Percentiles rank a stretch among this genome's conserved stretches.
Evolutionary conservation across 2,888 invertebrate species (phyloP).

Genomic region (Drosophila macrospina): DNA sequence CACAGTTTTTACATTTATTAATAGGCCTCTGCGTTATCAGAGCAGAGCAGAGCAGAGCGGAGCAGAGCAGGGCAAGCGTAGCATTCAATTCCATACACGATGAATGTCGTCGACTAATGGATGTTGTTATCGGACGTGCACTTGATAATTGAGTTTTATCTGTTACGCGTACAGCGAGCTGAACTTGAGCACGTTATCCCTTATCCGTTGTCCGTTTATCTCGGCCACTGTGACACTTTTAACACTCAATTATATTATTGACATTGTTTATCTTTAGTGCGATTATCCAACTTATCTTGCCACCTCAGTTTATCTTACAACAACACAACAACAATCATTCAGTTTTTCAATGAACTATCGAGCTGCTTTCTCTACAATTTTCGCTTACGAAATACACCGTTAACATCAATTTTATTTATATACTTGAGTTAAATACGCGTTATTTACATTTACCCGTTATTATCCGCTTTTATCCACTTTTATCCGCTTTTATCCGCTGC

Average conservation of each 20-base stretch:
- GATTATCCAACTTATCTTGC: background rate
- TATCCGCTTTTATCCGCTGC: background rate
- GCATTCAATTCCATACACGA: no score
- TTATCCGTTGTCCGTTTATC: background rate
- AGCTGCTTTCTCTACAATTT: background rate
- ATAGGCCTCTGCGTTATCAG: slow-evolving; percentile 33
- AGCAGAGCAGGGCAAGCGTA: no score
- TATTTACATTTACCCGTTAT: slow-evolving; percentile 8
- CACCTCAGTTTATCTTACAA: background rate
- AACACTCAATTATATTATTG: slow-evolving; percentile 1
- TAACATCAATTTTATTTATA: background rate
- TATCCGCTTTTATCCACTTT: slow-evolving; percentile 14
- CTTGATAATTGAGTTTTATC: slow-evolving; percentile 5
- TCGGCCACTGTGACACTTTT: background rate
- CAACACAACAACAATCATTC: no score
- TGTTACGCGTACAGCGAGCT: background rate
- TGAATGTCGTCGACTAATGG: slow-evolving; percentile 3
- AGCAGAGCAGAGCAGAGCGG: no score
- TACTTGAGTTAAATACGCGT: background rate
- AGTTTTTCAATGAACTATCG: background rate
- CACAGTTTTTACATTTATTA: slow-evolving; percentile 1
- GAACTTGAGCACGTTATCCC: slow-evolving; percentile 1
- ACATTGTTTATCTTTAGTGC: background rate
- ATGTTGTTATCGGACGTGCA: slow-evolving; percentile 38
- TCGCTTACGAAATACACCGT: background rate